These are phyloP conservation scores for Pogonus chalceus DNA, from an alignment of 1,140 invertebrate genomes.

Conservation along the genomic window DNA sequence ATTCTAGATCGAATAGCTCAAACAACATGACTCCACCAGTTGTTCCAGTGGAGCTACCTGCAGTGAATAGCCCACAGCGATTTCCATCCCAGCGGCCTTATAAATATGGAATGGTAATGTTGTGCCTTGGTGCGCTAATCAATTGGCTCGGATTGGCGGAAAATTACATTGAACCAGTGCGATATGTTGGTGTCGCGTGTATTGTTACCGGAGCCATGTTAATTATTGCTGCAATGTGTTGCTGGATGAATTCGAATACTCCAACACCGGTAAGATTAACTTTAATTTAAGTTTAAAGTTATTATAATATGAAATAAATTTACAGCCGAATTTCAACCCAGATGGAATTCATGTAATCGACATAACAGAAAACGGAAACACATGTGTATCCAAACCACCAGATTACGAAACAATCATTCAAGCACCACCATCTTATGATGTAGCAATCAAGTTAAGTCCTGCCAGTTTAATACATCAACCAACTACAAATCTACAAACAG, in stretches of 20 bases:
- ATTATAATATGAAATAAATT: background rate
- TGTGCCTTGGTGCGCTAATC: conserved; percentile 63
- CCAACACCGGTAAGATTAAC: conserved; percentile 15
- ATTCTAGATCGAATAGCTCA: too few relatives aligned
- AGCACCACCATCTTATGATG: conserved; percentile 59
- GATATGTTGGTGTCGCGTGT: conserved; percentile 64
- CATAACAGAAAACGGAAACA: conserved; percentile 35
- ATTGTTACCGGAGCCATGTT: conserved; percentile 61
- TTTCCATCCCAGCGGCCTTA: conserved; percentile 42
- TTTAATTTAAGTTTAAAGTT: background rate
- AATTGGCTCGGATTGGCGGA: conserved; percentile 67
- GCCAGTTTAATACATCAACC: conserved; percentile 26
- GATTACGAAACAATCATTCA: conserved; percentile 59
- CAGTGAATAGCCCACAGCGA: background rate
- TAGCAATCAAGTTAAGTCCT: conserved; percentile 61
- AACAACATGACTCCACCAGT: conserved; percentile 1
- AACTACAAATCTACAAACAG: conserved; percentile 19
- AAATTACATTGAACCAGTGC: conserved; percentile 57
- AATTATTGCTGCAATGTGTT: conserved; percentile 65
- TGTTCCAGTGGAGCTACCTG: background rate
- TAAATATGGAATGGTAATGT: conserved; percentile 61
- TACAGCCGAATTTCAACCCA: background rate
- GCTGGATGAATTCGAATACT: conserved; percentile 58
- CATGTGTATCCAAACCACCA: conserved; percentile 53
- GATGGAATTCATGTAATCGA: conserved; percentile 8